A percentile compares a stretch with the other conserved stretches of the same genome.
Conservation (phyloP, 1,140 invertebrate species). For the Cydia fagiglandana region DNA sequence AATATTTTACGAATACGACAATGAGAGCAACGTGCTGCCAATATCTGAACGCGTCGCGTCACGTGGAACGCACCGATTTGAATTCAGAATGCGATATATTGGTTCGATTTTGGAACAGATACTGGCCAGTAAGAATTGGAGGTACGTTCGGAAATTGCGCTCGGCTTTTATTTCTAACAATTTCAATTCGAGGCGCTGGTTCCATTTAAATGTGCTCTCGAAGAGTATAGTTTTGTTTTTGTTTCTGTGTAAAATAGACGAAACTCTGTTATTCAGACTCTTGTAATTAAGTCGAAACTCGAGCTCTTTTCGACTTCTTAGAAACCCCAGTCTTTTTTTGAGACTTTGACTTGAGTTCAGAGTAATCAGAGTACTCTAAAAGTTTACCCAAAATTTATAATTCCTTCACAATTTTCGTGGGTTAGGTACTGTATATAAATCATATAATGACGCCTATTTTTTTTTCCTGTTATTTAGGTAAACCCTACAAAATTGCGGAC, state of each 20-base stretch:
- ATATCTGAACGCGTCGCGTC: slow-evolving; percentile 13
- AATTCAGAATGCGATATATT: slow-evolving; percentile 13
- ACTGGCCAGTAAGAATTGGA: neutral
- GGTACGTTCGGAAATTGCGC: neutral
- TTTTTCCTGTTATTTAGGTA: too few relatives aligned
- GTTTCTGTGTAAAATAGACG: neutral
- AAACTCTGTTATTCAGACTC: too few relatives aligned
- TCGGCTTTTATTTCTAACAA: neutral
- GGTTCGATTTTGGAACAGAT: neutral
- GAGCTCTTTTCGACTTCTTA: too few relatives aligned
- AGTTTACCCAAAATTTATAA: too few relatives aligned
- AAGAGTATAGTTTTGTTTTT: neutral
- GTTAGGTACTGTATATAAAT: too few relatives aligned
- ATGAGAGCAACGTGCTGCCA: slow-evolving; percentile 14
- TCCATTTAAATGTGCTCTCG: neutral
- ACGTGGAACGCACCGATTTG: slow-evolving; percentile 15
- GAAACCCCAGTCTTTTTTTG: too few relatives aligned
- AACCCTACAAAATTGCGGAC: too few relatives aligned
- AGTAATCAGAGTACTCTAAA: too few relatives aligned
- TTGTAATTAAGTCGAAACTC: too few relatives aligned
- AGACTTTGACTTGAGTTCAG: too few relatives aligned
- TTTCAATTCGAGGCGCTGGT: neutral
- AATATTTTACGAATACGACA: neutral
- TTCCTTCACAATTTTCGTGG: too few relatives aligned
- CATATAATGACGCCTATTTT: too few relatives aligned